A percentile compares a stretch with the other conserved stretches of the same genome.
Evolutionary conservation across 2,797 vertebrate species (phyloP).

Genomic region (Crocodylus rhombifer): DNA sequence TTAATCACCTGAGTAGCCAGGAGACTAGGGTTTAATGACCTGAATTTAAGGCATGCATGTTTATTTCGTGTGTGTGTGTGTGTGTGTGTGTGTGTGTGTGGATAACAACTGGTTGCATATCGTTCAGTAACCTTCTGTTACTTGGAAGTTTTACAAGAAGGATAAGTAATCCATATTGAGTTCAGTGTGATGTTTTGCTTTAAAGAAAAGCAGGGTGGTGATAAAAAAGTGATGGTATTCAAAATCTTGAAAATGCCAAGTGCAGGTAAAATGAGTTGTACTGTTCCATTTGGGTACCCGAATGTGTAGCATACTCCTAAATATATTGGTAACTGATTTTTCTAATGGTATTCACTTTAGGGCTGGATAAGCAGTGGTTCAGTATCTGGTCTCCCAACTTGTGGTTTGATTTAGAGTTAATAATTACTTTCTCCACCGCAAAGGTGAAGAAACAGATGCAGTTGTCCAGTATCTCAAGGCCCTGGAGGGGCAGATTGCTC

Average conservation of each 20-base stretch:
- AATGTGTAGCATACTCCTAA: neutral
- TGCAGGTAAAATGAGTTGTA: conserved; percentile 7
- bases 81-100: neutral
- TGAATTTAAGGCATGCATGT: neutral
- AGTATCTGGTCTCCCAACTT: neutral
- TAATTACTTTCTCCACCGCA: neutral
- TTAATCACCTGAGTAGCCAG: neutral
- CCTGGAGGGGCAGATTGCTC: neutral
- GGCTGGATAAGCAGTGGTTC: neutral
- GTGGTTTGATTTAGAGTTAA: neutral
- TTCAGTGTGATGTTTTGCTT: neutral
- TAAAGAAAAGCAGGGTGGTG: neutral
- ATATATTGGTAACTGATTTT: neutral
- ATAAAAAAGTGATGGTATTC: neutral
- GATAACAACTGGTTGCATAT: neutral
- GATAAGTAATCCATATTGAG: neutral
- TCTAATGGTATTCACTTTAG: neutral
- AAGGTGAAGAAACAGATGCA: neutral
- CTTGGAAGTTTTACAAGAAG: neutral
- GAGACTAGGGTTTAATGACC: neutral
- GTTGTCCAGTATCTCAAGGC: neutral
- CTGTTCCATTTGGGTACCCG: neutral
- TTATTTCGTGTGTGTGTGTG: neutral
- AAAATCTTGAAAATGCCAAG: neutral
- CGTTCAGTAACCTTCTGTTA: neutral